Evolutionary conservation across 2,888 invertebrate genomes (phyloP), one percentile per base, ranked within the genome.

Genomic region (Amphipyra tragopoginis): DNA sequence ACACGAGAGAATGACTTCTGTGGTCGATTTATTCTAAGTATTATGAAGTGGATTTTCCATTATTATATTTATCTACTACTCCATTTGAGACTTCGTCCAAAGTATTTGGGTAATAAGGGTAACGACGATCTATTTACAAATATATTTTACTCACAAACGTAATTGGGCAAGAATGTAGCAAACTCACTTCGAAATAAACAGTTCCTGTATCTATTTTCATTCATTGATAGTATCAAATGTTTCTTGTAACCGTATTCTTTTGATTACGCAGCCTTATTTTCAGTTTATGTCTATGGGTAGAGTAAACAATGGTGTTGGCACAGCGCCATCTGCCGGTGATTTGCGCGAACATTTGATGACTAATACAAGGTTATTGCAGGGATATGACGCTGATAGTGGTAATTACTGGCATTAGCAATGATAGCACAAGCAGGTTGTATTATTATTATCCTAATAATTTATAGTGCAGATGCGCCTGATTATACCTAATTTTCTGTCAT

Each of bases 231-330:
- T 59, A 66, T 61, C 49, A 50, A 72, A 61, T 42, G 61, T 53
- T 52, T 54, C 34, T 11, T 52, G 40, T 56, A 61, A 62, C 66
- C 52, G 60, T 70, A 63, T 65, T 76, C 45, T 61, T 69, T 75
- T 75, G 53, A 75, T 81, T 78, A 74, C 71, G 73, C 21, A 21
- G 79, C 79, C 82, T 83, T 86, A 86, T 74, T 64, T 77, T 72
- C 65, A 75, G 75, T 85, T 84, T 88, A 88, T 85, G 79, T 85
- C 83, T 82, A 80, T 78, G 79, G 79, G 57, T 80, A 80, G 70
- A 82, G 85, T 92, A 91, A 89, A 91, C 90, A 91, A 88, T 84
- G 76, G 72, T 69, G 73, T 79, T 92, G 90, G 92, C 89, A 77
- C 64, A 63, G 69, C 75, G 90, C 90, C 92, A 92, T 86, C 87